Conservation (phyloP, 2,888 invertebrate species). For the Hirudinaria manillensis region DNA sequence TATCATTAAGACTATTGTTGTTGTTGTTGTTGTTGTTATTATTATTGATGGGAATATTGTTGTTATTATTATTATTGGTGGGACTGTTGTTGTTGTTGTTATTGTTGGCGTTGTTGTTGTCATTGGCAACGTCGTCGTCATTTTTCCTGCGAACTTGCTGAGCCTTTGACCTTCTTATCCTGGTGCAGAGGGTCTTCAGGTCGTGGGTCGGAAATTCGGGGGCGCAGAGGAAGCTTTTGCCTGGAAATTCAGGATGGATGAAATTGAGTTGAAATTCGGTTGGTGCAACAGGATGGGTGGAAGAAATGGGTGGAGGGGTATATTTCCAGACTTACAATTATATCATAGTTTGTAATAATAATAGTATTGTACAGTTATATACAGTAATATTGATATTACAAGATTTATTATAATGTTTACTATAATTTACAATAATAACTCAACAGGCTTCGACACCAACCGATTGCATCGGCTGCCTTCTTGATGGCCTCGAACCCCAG, state of each 20-base stretch:
- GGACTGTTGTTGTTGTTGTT: not conserved
- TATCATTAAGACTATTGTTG: not conserved
- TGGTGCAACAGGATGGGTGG: no score
- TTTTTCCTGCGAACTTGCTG: not conserved
- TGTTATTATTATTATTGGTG: not conserved
- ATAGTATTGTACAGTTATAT: no score
- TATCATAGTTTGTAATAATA: no score
- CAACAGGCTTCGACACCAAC: conserved; percentile 52
- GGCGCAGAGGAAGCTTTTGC: conserved; percentile 45
- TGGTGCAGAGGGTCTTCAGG: conserved; percentile 51
- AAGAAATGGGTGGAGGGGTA: no score
- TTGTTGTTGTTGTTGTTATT: not conserved
- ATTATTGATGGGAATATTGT: not conserved
- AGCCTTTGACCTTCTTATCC: not conserved
- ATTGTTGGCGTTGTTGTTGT: not conserved
- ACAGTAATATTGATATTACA: no score
- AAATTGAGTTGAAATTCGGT: not conserved
- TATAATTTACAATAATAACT: no score
- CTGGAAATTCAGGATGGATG: conserved; percentile 39
- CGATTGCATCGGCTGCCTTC: conserved; percentile 65
- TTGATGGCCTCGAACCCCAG: conserved; percentile 69
- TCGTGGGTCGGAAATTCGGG: conserved; percentile 46
- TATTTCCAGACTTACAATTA: no score
- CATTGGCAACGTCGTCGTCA: not conserved
- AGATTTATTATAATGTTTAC: no score